Conservation (phyloP, 1,140 invertebrate species). For the Augochlora pura region DNA sequence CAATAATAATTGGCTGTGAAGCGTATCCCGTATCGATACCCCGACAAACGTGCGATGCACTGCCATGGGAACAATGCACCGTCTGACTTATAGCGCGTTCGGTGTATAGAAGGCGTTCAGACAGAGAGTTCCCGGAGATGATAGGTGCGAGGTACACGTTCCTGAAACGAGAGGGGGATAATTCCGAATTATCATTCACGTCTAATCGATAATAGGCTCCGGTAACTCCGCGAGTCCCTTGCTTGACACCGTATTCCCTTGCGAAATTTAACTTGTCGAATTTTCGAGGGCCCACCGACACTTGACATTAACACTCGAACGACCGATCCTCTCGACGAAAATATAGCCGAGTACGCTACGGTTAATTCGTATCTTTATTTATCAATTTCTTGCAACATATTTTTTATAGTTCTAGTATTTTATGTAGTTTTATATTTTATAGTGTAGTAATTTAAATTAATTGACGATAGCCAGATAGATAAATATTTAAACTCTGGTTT, state of each 20-base stretch:
- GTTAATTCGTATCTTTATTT: too few relatives aligned
- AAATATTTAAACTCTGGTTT: too few relatives aligned
- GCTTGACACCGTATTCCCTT: neutral
- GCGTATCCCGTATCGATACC: slow-evolving; percentile 61
- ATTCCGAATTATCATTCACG: slow-evolving; percentile 53
- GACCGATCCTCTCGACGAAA: too few relatives aligned
- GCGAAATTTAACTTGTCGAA: neutral
- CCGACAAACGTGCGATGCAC: slow-evolving; percentile 33
- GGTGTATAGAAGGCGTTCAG: slow-evolving; percentile 32
- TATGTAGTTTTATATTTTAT: too few relatives aligned
- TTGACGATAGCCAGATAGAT: too few relatives aligned
- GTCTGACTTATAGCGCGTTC: slow-evolving; percentile 53
- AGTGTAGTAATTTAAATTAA: too few relatives aligned
- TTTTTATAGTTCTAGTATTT: too few relatives aligned
- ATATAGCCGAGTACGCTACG: too few relatives aligned
- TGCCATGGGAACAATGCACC: slow-evolving; percentile 61
- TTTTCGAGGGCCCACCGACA: too few relatives aligned
- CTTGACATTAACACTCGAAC: too few relatives aligned
- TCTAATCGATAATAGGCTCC: slow-evolving; percentile 50
- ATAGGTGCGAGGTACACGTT: slow-evolving; percentile 56
- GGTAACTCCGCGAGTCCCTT: slow-evolving; percentile 12
- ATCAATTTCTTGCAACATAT: too few relatives aligned
- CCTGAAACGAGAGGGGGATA: slow-evolving; percentile 50
- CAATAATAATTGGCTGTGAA: slow-evolving; percentile 66
- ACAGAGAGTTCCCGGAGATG: slow-evolving; percentile 46